Evolutionary conservation across 2,888 invertebrate genomes (phyloP).

Genomic region (Luperina nickerlii): DNA sequence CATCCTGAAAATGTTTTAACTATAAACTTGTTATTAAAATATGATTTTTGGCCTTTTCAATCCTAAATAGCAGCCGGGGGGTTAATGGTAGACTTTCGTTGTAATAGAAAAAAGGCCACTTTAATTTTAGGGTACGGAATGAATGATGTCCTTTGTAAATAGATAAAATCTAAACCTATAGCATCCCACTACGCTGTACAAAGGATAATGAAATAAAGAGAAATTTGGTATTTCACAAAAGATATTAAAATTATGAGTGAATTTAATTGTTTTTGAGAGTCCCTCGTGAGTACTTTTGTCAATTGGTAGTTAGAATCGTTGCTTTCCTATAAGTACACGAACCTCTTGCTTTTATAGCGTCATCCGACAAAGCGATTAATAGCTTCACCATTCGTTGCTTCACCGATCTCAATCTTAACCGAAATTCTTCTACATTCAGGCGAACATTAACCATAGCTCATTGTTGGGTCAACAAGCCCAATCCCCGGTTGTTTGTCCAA

Average conservation of each 20-base stretch:
- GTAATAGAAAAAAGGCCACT: too few relatives aligned
- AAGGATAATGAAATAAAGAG: neutral
- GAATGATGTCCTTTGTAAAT: neutral
- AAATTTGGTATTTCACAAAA: too few relatives aligned
- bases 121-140: too few relatives aligned
- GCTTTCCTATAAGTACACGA: constrained; percentile 5
- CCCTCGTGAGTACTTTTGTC: neutral
- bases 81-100: too few relatives aligned
- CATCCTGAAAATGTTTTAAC: too few relatives aligned
- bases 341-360: constrained; percentile 4
- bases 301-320: constrained; percentile 6
- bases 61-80: too few relatives aligned
- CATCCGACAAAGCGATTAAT: constrained; percentile 14
- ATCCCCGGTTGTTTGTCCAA: neutral
- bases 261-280: neutral
- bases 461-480: constrained; percentile 13
- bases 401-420: constrained; percentile 32
- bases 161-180: neutral
- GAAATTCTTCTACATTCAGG: constrained; percentile 8
- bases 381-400: constrained; percentile 11
- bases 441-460: constrained; percentile 7
- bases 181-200: neutral
- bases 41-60: too few relatives aligned
- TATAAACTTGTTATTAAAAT: too few relatives aligned
- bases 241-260: neutral